Evolutionary conservation across 2,113 vertebrate genomes (phyloP).

Genomic region (Centrocercus urophasianus): DNA sequence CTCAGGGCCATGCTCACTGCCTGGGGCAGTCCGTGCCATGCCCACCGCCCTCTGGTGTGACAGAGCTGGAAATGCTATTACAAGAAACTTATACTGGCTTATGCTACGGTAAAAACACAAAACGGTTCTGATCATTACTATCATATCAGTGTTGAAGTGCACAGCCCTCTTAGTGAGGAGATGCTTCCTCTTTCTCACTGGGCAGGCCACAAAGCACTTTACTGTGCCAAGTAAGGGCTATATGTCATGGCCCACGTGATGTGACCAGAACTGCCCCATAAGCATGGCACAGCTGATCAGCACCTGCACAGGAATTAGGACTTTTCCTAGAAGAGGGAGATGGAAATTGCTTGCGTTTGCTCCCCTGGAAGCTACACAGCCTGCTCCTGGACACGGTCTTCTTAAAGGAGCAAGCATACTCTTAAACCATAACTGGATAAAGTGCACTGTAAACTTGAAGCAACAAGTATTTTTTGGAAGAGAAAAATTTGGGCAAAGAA

Average conservation of each 20-base stretch:
- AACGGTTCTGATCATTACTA: background rate
- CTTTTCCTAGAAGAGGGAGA: background rate
- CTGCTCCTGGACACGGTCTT: background rate
- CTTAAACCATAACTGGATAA: background rate
- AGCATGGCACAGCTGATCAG: background rate
- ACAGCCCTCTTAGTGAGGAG: background rate
- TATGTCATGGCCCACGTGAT: rapidly evolving
- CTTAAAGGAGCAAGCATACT: background rate
- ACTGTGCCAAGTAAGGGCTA: background rate
- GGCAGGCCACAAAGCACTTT: background rate
- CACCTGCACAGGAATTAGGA: rapidly evolving
- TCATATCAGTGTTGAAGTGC: background rate
- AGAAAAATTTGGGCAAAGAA: background rate
- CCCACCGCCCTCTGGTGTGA: background rate
- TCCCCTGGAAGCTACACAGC: background rate
- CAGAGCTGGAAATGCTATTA: background rate
- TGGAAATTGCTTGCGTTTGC: background rate
- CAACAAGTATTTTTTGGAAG: background rate
- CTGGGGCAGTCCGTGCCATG: background rate
- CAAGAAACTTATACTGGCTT: background rate
- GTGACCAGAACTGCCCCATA: background rate
- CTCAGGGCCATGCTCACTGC: no score
- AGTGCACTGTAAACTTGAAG: rapidly evolving
- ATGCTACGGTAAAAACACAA: background rate
- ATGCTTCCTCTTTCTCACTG: background rate